phyloP scores from a whole-genome alignment of 2,888 invertebrate species.

The Epistrophe grossulariae region DNA sequence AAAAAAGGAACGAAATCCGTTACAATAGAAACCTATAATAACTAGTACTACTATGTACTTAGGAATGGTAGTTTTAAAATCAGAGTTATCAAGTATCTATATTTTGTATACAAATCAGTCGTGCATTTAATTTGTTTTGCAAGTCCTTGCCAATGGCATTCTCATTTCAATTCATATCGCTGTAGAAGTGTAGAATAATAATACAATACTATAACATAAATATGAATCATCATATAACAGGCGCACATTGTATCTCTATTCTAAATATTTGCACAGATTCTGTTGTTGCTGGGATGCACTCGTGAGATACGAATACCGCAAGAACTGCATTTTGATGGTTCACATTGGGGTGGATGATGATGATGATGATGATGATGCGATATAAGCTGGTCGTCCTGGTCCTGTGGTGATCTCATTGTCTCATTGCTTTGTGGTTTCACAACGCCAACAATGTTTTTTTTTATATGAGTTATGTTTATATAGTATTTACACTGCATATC shows the following conservation, averaged over 20 bases:
- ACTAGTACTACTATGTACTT: too few species aligned
- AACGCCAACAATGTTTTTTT: conserved; percentile 47
- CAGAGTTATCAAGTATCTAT: not conserved
- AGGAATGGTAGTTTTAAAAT: not conserved
- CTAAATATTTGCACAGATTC: conserved; percentile 75
- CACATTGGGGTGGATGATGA: conserved; percentile 28
- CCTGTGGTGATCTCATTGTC: conserved; percentile 66
- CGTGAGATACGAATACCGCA: conserved; percentile 48
- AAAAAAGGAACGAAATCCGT: too few species aligned
- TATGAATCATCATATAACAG: conserved; percentile 46
- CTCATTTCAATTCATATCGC: conserved; percentile 47
- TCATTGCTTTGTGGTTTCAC: conserved; percentile 56
- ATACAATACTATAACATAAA: not conserved
- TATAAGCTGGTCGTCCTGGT: conserved; percentile 47
- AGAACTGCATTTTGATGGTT: conserved; percentile 67
- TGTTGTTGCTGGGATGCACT: conserved; percentile 48
- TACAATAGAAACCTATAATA: too few species aligned
- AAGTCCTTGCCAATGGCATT: conserved; percentile 45
- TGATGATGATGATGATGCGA: conserved; percentile 47
- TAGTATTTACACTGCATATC: conserved; percentile 61
- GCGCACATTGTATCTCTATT: conserved; percentile 55
- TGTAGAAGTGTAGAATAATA: too few species aligned
- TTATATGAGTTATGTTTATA: not conserved
- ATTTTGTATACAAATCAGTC: conserved; percentile 15
- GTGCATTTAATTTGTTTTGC: conserved; percentile 31